phyloP scores from a whole-genome alignment of 2,888 invertebrate species.

The Isoperla grammatica region DNA sequence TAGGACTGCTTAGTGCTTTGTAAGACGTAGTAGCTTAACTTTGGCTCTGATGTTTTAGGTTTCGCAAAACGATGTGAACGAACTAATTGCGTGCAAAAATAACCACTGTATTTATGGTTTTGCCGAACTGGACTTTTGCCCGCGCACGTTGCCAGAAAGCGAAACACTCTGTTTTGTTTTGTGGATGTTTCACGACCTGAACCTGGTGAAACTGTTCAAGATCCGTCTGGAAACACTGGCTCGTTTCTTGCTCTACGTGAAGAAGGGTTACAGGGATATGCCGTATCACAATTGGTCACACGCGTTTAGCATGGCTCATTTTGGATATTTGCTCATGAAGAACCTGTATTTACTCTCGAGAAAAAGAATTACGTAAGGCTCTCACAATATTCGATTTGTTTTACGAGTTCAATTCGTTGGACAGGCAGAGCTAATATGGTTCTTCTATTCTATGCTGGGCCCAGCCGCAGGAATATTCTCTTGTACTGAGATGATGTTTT shows the following conservation, averaged over 20 bases:
- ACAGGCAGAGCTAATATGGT: too few relatives aligned
- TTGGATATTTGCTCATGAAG: slow-evolving; percentile 66
- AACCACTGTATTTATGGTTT: slow-evolving; percentile 29
- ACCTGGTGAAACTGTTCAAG: slow-evolving; percentile 60
- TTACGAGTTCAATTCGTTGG: too few relatives aligned
- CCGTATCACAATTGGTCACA: slow-evolving; percentile 88
- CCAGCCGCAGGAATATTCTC: too few relatives aligned
- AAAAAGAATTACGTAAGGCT: slow-evolving; percentile 59
- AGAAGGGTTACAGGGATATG: slow-evolving; percentile 71
- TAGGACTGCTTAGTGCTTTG: too few relatives aligned
- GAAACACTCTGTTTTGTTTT: slow-evolving; percentile 58
- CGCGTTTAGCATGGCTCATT: slow-evolving; percentile 77
- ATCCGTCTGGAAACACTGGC: slow-evolving; percentile 59
- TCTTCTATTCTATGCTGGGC: too few relatives aligned
- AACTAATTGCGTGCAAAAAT: slow-evolving; percentile 20
- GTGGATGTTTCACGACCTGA: slow-evolving; percentile 68
- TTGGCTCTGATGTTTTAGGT: slow-evolving; percentile 19
- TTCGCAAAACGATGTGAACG: slow-evolving; percentile 20
- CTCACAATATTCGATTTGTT: too few relatives aligned
- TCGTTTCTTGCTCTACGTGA: slow-evolving; percentile 68
- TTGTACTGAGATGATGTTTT: too few relatives aligned
- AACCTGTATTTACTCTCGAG: slow-evolving; percentile 56
- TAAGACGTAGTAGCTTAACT: too few relatives aligned
- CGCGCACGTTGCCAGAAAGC: slow-evolving; percentile 42
- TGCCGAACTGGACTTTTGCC: slow-evolving; percentile 34